Base-by-base conservation (phyloP, 2,113 vertebrate genomes). In the Microtus ochrogaster region DNA sequence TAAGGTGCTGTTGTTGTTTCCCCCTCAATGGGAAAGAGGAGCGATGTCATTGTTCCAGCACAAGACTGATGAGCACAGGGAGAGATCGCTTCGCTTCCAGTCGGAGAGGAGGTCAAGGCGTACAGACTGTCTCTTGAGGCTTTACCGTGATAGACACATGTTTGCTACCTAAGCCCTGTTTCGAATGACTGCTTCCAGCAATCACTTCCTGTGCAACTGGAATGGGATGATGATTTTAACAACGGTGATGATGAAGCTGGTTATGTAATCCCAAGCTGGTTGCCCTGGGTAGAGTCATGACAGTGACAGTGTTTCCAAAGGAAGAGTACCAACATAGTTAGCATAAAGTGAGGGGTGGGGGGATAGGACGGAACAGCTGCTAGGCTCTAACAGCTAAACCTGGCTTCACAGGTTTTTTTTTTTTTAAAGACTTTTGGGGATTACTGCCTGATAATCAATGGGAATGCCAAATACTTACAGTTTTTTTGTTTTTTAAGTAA, bases 201-300 rank as follows among this genome's bases (percentile, higher is more conserved):
- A 78, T 83, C 47, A 22, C 55, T 97, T 95, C 94, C 94, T 95
- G 74, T 86, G 92, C 78, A 84, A 52, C 63, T 2, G 0, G 76
- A 90, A 96, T 68, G 95, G 92, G 91, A 91, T 65, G 49, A 89
- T 89, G 90, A 70, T 93, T 93, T 97, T 94, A 82, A 96, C 74
- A 47, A 65, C 82, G 58, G 85, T 78, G 85, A 89, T 94, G 22
- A 93, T 76, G 83, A 94, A 94, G 89, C 68, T 85, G 93, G 66
- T 94, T 94, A 84, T 12, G 16, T 94, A 79, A 93, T 91, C 58
- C 91, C 77, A 95, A 79, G 86, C 89, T 13, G n/a, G 82, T 76
- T 74, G 52, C 86, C 30, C 0, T 44, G 26, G 84, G 58, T 91
- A 86, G 85, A 85, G 92, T 9, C 66, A 89, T 73, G 93, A 68